A percentile compares a stretch with the other conserved stretches of the same genome.
phyloP scores from a whole-genome alignment of 2,113 vertebrate species.

The Gila orcuttii region DNA sequence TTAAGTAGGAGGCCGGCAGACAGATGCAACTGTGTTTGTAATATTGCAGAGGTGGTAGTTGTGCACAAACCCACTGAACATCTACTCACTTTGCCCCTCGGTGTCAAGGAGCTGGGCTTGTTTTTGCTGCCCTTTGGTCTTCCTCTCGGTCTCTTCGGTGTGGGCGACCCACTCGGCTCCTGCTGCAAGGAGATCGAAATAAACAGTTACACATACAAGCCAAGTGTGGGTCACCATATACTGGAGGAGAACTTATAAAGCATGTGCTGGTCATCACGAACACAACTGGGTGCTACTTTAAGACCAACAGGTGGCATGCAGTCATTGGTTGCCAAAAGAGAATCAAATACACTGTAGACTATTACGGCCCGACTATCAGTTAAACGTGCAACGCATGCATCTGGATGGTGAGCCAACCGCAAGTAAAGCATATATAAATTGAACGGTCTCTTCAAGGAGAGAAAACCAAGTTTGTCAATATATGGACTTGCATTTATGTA shows the following conservation, averaged over 20 bases:
- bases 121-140: conserved; percentile 97
- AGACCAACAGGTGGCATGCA: conserved; percentile 65
- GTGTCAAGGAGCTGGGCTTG: conserved; percentile 73
- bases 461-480: neutral
- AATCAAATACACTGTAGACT: conserved; percentile 39
- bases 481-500: neutral
- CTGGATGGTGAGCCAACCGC: neutral
- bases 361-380: neutral
- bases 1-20: neutral
- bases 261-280: conserved; percentile 58
- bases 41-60: neutral
- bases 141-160: conserved; percentile 92
- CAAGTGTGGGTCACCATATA: neutral
- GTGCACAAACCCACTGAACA: neutral
- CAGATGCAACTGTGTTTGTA: neutral
- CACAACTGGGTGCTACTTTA: conserved; percentile 55
- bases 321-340: conserved; percentile 54
- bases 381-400: neutral
- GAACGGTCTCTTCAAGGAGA: neutral
- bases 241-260: conserved; percentile 38
- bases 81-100: conserved; percentile 85
- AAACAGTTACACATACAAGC: neutral
- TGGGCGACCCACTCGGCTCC: conserved; percentile 91
- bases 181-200: conserved; percentile 64
- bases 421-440: neutral